phyloP scores from a whole-genome alignment of 2,797 vertebrate species.

The Lepus townsendii region DNA sequence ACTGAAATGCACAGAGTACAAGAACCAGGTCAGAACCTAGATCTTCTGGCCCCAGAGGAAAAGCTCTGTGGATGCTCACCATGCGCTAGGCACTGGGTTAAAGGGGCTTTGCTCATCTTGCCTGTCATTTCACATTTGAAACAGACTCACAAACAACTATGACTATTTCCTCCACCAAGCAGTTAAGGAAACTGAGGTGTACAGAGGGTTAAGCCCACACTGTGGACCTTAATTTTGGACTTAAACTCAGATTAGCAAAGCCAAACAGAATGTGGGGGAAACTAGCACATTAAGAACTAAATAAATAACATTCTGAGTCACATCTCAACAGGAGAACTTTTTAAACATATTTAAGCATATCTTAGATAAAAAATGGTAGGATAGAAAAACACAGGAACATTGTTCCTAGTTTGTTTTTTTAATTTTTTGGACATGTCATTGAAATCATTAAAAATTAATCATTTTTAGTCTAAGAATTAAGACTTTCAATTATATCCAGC shows the following conservation, averaged over 20 bases:
- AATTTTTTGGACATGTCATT: background rate
- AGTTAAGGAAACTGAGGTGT: background rate
- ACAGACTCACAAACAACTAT: background rate
- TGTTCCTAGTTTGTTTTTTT: background rate
- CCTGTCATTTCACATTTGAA: constrained; percentile 8
- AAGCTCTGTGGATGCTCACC: background rate
- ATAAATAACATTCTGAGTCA: background rate
- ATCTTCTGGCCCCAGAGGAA: background rate
- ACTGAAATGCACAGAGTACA: background rate
- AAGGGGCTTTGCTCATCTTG: background rate
- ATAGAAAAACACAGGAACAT: background rate
- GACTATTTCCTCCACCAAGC: background rate
- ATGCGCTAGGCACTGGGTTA: background rate
- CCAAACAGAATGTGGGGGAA: background rate
- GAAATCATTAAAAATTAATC: constrained; percentile 54
- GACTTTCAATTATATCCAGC: constrained; percentile 19
- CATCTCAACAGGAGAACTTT: background rate
- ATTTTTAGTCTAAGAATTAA: constrained; percentile 45
- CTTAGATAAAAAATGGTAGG: constrained; percentile 19
- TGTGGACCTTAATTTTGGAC: background rate
- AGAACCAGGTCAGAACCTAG: background rate
- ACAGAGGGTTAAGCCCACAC: background rate
- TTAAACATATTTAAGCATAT: background rate
- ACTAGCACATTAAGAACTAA: background rate
- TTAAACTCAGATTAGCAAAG: background rate